Base-by-base conservation (phyloP, 2,797 vertebrate species). In the Acanthurus leucopareius region DNA sequence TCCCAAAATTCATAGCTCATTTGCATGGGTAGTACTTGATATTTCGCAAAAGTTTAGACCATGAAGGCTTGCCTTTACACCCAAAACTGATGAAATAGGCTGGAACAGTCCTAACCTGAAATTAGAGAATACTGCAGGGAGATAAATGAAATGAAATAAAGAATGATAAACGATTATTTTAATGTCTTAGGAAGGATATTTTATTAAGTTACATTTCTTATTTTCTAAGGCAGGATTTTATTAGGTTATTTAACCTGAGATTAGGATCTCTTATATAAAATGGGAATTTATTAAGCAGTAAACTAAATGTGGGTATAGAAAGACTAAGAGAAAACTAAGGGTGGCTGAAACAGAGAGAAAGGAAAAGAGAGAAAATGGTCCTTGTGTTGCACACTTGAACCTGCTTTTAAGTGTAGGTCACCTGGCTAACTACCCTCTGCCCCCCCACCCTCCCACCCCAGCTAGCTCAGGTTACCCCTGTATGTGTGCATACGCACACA, bases 301-400 rank as follows among this genome's bases (percentile, higher is more conserved):
- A 86, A 82, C 59, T 51, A 80, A 54, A 57, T 53, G 42, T 53
- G 57, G 48, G 16, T 7, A 40, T 44, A 44, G 47, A 44, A 49
- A 64, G 35, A 16, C 25, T 25, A 17, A 51, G 53, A 48, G 20
- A 19, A 11, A 4, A 1, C 9, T 1, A 48, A 67, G 58, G 66
- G 44, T 1, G 10, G 28, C 52, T 28, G 25, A 75, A 32, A 54
- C 72, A 62, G 59, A 68, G 20, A 28, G 66, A 69, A 25, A 25
- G 25, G 25, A 17, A 49, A 22, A 61, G 49, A 54, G 61, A 64
- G 80, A 73, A 58, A 85, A 67, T 62, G 79, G 74, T 83, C 73
- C 90, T 91, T 89, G 83, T 88, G 87, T 88, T 94, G 92, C 84
- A 90, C 82, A 92, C 89, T 92, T 93, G 91, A 94, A 90, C 88